These are phyloP conservation scores for Ametastegia equiseti DNA, from an alignment of 2,888 invertebrate species.

Conservation along the genomic window DNA sequence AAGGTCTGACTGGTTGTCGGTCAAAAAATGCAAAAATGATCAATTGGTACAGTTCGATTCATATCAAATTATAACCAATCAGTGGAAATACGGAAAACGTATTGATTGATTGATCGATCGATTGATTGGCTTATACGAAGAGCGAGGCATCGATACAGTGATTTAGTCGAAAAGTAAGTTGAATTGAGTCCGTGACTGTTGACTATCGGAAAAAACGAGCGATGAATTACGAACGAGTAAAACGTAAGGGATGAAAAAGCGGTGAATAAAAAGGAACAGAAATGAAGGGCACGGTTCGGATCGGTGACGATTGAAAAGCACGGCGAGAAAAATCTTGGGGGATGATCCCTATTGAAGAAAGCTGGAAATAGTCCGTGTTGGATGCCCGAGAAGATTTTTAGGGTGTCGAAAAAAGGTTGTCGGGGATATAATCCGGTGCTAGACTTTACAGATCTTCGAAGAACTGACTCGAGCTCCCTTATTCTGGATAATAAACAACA, in stretches of 20 bases:
- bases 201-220: neutral
- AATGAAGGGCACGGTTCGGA: too few relatives aligned
- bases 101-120: too few relatives aligned
- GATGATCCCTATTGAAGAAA: neutral
- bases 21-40: too few relatives aligned
- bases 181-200: neutral
- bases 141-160: too few relatives aligned
- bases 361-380: neutral
- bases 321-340: neutral
- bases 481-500: neutral
- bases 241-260: constrained; percentile 4
- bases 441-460: neutral
- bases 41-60: too few relatives aligned
- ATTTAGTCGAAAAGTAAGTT: neutral
- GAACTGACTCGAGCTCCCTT: neutral
- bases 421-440: neutral
- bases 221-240: neutral
- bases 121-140: too few relatives aligned
- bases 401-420: neutral
- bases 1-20: too few relatives aligned
- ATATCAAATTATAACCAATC: too few relatives aligned
- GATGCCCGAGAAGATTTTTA: neutral
- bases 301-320: neutral
- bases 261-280: too few relatives aligned
- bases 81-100: too few relatives aligned